Evolutionary conservation across 2,888 invertebrate genomes (phyloP), one percentile per base, ranked within the genome.

Genomic region (Latheticus oryzae): DNA sequence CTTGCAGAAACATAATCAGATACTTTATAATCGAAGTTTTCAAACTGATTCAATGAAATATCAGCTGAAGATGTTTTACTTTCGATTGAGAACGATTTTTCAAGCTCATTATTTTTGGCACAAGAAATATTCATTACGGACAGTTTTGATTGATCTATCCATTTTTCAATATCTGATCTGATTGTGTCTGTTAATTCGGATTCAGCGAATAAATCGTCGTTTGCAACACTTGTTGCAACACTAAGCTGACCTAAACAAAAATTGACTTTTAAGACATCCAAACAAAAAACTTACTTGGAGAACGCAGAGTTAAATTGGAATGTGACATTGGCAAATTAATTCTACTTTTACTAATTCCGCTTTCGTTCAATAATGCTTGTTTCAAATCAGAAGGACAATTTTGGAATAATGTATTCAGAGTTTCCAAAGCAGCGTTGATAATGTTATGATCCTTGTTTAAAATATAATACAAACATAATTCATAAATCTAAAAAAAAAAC

Each of bases 391-490:
- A 80, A 1, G 83, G 83, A 63, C 75, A 83, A 70, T 80, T 79
- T 65, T 80, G 80, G 3, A 91, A 72, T 1, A 91, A 71, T 38
- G 86, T 84, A 12, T 86, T 84, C 16, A 92, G 80, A 69, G 86
- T 82, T 77, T 97, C 97, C 73, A 97, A 82, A 9, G 94, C 87
- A 1, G 93, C 88, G 73, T 95, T 95, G 66, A 93, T 87, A 54
- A 95, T 86, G 76, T 95, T 95, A 77, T 96, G 95, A 77, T 95
- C 92, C 3, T 81, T 78, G 67, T 88, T 87, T 15, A 82, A 81
- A 52, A 87, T 82, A 78, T 88, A 90, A 71, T 87, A 81, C 43
- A 93, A 78, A 76, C 90, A 91, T 53, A 91, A 81, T 76, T 91
- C 88, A 76, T 90, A 93, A 19, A 92, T 82, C 87, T 92, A 81